Percentiles rank a stretch among this genome's conserved stretches.
Evolutionary conservation across 1,140 invertebrate species (phyloP).

Genomic region (Nasonia giraulti): DNA sequence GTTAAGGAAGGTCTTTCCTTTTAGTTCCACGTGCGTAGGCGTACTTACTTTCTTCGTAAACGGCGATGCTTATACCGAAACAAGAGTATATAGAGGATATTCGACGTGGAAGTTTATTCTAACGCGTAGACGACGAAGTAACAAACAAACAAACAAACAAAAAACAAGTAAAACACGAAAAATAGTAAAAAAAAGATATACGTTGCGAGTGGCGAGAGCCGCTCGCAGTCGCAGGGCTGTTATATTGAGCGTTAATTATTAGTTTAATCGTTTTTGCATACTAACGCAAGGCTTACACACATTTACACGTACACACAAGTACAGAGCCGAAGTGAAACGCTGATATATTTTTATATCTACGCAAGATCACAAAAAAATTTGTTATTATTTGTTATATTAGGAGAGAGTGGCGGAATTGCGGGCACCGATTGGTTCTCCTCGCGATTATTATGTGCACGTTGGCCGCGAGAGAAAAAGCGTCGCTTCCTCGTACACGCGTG

Average conservation of each 20-base stretch:
- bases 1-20: constrained; percentile 15
- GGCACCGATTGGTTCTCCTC: neutral
- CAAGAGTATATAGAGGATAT: constrained; percentile 26
- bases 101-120: constrained; percentile 52
- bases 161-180: constrained; percentile 19
- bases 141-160: neutral
- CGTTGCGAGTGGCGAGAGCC: neutral
- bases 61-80: constrained; percentile 55
- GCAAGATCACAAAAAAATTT: constrained; percentile 48
- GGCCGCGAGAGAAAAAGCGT: neutral
- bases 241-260: constrained; percentile 47
- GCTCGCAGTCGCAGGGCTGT: constrained; percentile 42
- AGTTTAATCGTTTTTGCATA: constrained; percentile 49
- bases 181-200: constrained; percentile 22
- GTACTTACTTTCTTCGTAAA: constrained; percentile 66
- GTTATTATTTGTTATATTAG: constrained; percentile 52
- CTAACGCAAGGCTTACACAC: constrained; percentile 43
- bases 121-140: constrained; percentile 53
- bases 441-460: neutral
- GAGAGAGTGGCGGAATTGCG: constrained; percentile 43
- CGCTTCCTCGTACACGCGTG: neutral
- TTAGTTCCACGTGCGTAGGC: constrained; percentile 63
- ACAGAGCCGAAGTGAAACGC: constrained; percentile 50
- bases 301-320: constrained; percentile 37
- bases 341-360: constrained; percentile 53